A percentile compares a stretch with the other conserved stretches of the same genome.
Conservation (phyloP, 64 coral and sea anemone species). For the Porites lutea region DNA sequence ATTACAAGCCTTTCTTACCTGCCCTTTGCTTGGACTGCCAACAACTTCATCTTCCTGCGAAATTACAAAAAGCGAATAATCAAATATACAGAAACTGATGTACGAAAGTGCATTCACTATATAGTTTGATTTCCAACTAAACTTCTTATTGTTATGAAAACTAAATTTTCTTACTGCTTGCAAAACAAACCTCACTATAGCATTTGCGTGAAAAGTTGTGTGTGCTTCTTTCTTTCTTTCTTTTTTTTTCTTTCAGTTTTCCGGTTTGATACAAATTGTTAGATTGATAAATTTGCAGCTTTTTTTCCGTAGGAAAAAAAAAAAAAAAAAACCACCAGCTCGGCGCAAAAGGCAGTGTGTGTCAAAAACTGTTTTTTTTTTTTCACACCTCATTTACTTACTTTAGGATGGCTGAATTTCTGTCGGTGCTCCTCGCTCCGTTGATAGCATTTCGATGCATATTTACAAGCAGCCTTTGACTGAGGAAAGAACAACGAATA, state of each 20-base stretch:
- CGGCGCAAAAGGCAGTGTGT: no score
- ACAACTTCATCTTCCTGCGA: background rate
- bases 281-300: no score
- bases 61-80: background rate
- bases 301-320: no score
- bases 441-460: slow-evolving; percentile 95
- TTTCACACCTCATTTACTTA: background rate
- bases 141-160: no score
- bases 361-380: no score
- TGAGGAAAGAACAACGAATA: slow-evolving; percentile 14
- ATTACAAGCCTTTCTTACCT: background rate
- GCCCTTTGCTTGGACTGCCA: background rate
- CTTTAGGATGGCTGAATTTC: slow-evolving; percentile 71
- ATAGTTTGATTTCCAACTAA: no score
- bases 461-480: slow-evolving; percentile 82
- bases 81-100: background rate
- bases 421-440: slow-evolving; percentile 61
- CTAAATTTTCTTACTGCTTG: background rate
- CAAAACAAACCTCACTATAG: background rate
- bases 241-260: no score
- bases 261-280: no score
- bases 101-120: no score
- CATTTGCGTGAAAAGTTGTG: no score
- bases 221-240: no score
- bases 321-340: no score